Evolutionary conservation across 2,888 invertebrate species (phyloP).

Genomic region (Acanthopleura granulata): DNA sequence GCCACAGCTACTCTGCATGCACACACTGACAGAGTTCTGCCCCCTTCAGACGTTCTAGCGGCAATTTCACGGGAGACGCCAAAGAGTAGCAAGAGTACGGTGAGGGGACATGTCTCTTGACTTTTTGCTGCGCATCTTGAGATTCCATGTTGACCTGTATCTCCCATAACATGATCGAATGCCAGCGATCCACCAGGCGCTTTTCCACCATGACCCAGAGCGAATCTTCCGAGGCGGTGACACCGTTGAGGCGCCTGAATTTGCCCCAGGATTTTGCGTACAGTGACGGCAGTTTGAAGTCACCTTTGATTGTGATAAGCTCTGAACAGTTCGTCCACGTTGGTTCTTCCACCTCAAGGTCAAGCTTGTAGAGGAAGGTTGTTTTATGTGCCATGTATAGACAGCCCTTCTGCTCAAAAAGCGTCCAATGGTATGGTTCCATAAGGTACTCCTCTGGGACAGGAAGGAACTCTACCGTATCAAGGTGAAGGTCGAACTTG

Average conservation of each 20-base stretch:
- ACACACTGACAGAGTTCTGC: conserved; percentile 13
- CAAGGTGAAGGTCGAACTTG: not conserved
- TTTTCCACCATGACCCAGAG: conserved; percentile 10
- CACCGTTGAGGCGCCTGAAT: conserved; percentile 4
- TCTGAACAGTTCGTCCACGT: conserved; percentile 8
- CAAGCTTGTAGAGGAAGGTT: conserved; percentile 8
- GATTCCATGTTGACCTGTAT: not conserved
- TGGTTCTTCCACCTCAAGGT: not conserved
- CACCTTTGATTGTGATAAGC: not conserved
- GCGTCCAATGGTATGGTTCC: conserved; percentile 14
- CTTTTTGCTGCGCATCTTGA: not conserved
- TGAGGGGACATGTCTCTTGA: not conserved
- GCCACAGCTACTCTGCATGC: not conserved
- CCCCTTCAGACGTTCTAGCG: not conserved
- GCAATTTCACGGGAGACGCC: not conserved
- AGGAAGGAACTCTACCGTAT: not conserved
- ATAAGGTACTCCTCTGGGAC: conserved; percentile 6
- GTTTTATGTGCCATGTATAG: conserved; percentile 5
- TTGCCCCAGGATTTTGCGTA: conserved; percentile 3
- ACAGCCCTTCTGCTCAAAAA: not conserved
- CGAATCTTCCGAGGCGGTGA: not conserved
- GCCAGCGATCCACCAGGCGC: conserved; percentile 5
- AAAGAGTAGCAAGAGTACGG: not conserved
- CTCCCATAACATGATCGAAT: conserved; percentile 14
- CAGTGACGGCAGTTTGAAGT: conserved; percentile 2